A percentile compares a stretch with the other conserved stretches of the same genome.
Conservation (phyloP, 2,888 invertebrate species). For the Nudaria mundana region DNA sequence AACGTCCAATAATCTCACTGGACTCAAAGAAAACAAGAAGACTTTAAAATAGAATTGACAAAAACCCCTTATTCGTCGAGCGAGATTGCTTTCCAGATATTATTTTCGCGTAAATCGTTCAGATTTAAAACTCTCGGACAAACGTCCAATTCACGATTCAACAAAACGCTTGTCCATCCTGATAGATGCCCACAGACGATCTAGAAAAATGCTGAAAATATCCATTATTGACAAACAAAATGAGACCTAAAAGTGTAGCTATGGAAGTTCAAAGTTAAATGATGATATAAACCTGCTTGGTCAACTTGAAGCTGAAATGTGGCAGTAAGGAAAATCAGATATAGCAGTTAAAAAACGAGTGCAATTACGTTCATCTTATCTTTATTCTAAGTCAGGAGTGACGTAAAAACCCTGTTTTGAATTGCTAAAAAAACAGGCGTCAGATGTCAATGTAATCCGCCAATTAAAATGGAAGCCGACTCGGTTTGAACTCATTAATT, state of each 20-base stretch:
- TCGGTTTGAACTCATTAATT: constrained; percentile 42
- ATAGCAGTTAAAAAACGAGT: constrained; percentile 72
- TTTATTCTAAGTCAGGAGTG: constrained; percentile 47
- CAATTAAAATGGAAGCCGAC: constrained; percentile 67
- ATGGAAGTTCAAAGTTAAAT: constrained; percentile 29
- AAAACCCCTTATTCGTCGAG: constrained; percentile 42
- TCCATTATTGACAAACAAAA: constrained; percentile 14
- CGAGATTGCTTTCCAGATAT: constrained; percentile 59
- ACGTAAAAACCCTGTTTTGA: constrained; percentile 49
- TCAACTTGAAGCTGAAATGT: constrained; percentile 44
- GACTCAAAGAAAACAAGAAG: constrained; percentile 19
- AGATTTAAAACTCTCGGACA: constrained; percentile 68
- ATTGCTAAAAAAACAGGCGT: constrained; percentile 55
- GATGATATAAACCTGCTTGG: constrained; percentile 34
- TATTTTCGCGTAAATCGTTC: constrained; percentile 71
- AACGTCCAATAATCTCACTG: too few species aligned
- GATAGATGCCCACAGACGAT: constrained; percentile 64
- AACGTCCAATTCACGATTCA: constrained; percentile 70
- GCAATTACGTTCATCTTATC: constrained; percentile 74
- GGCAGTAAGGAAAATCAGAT: constrained; percentile 67
- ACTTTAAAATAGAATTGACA: constrained; percentile 33
- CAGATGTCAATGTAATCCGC: constrained; percentile 61
- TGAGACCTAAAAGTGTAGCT: constrained; percentile 14
- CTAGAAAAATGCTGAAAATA: constrained; percentile 36
- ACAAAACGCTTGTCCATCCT: constrained; percentile 76